Conservation (phyloP, 2,888 invertebrate genomes). For the Pharmacophagus antenor region DNA sequence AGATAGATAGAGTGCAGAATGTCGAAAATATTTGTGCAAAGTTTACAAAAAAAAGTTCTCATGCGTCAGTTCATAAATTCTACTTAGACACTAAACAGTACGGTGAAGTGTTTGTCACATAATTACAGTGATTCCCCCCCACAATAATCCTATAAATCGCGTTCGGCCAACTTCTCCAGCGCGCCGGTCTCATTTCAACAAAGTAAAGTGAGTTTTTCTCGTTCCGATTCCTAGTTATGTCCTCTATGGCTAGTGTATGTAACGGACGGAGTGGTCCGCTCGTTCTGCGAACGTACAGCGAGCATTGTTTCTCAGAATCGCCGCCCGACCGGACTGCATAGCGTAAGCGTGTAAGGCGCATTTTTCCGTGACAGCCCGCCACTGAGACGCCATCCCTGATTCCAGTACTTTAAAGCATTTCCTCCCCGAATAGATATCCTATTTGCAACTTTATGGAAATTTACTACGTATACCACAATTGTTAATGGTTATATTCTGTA, state of each 20-base stretch:
- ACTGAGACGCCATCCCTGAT: slow-evolving; percentile 62
- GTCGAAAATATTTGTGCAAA: no score
- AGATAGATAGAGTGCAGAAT: no score
- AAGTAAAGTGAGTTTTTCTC: slow-evolving; percentile 72
- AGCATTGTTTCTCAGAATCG: slow-evolving; percentile 75
- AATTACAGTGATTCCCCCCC: slow-evolving; percentile 62
- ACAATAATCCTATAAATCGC: slow-evolving; percentile 71
- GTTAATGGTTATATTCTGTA: slow-evolving; percentile 58
- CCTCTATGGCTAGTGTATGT: slow-evolving; percentile 52
- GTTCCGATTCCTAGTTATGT: slow-evolving; percentile 68
- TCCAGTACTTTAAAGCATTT: slow-evolving; percentile 54
- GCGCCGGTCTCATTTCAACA: slow-evolving; percentile 66
- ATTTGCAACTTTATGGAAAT: slow-evolving; percentile 57
- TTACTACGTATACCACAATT: no score
- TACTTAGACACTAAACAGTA: background rate
- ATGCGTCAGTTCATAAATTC: background rate
- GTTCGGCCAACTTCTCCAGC: slow-evolving; percentile 51
- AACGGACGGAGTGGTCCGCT: slow-evolving; percentile 70
- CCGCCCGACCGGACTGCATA: slow-evolving; percentile 64
- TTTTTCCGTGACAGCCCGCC: slow-evolving; percentile 52
- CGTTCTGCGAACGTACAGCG: slow-evolving; percentile 69
- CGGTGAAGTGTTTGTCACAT: slow-evolving; percentile 42
- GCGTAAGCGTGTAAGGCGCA: slow-evolving; percentile 53
- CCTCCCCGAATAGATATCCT: slow-evolving; percentile 51
- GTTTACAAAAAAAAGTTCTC: no score